Evolutionary conservation across 1,140 invertebrate genomes (phyloP), one percentile per base, ranked within the genome.

Genomic region (Rhagoletis zephyria): DNA sequence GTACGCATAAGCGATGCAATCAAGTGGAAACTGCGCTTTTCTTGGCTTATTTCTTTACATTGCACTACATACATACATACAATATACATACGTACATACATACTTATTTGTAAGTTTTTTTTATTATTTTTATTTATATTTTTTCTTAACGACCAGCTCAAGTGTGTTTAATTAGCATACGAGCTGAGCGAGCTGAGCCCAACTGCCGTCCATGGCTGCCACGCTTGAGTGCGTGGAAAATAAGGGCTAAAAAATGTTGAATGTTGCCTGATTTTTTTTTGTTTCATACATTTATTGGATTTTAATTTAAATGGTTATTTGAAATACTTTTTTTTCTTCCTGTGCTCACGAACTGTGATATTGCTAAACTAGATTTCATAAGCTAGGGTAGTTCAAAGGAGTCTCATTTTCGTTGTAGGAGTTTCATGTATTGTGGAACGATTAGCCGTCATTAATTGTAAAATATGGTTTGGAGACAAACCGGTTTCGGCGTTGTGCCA

Each of bases 131-230:
- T 63, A 63, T 63, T 81, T 81, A 9, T 81, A 81, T 81, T 81
- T 7, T 59, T 81, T 59, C 48, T 81, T 81, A 74, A 81, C 74
- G 48, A 81, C 10, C 48, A 81, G 56, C 48, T 81, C 74, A 56
- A 81, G 74, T 81, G 19, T 81, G 74, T 19, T 81, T 56, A 81
- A 81, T 81, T 81, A 81, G 74, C 74, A 81, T 81, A 81, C 45
- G 74, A 2, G 74, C 74, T 51, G 40, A 51, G 74, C 45, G 74
- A 2, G 74, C 74, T 81, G 40, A 51, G 74, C 16, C 74, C 74
- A 19, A 45, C 14, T 40, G 67, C 61, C 61, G 61, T 4, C 10
- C 61, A 14, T 0, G 5, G 51, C 51, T 56, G 51, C 1, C 51
- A 10, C 4, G 42, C 67, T n/a, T 3, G 14, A 48, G 67, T 16